These are phyloP conservation scores for Podilymbus podiceps DNA, from an alignment of 2,113 vertebrate species.

Conservation along the genomic window DNA sequence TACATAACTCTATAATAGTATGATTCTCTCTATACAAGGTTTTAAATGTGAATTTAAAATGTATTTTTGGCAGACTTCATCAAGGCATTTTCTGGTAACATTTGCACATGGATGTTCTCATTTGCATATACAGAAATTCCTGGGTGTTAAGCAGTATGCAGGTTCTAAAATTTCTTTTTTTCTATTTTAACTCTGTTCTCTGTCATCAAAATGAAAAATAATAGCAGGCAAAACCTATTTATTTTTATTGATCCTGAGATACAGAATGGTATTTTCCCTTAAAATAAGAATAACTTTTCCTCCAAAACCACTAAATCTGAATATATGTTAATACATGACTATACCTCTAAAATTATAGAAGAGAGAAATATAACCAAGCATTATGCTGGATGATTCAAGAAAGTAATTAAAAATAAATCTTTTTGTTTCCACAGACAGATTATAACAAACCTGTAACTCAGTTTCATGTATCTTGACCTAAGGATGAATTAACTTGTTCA, in stretches of 20 bases:
- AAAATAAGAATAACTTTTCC: background rate
- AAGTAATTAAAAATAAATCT: constrained; percentile 6
- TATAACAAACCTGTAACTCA: background rate
- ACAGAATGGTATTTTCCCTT: background rate
- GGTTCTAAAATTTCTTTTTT: background rate
- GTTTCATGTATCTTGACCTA: background rate
- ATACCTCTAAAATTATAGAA: background rate
- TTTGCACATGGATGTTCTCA: background rate
- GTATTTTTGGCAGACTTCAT: background rate
- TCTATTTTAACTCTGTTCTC: background rate
- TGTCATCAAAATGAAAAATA: background rate
- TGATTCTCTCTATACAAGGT: background rate
- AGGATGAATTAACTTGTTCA: background rate
- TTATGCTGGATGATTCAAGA: background rate
- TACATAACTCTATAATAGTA: background rate
- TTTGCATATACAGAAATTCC: background rate
- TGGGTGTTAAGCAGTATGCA: background rate
- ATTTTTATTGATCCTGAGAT: background rate
- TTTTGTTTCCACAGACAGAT: background rate
- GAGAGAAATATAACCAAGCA: background rate
- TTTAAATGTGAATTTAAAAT: background rate
- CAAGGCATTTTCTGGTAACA: background rate
- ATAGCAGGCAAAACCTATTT: background rate
- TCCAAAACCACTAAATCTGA: background rate
- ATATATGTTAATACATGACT: background rate